A percentile compares a stretch with the other conserved stretches of the same genome.
phyloP scores from a whole-genome alignment of 2,888 invertebrate species.

The Pseudococcus jackbeardsleyi region DNA sequence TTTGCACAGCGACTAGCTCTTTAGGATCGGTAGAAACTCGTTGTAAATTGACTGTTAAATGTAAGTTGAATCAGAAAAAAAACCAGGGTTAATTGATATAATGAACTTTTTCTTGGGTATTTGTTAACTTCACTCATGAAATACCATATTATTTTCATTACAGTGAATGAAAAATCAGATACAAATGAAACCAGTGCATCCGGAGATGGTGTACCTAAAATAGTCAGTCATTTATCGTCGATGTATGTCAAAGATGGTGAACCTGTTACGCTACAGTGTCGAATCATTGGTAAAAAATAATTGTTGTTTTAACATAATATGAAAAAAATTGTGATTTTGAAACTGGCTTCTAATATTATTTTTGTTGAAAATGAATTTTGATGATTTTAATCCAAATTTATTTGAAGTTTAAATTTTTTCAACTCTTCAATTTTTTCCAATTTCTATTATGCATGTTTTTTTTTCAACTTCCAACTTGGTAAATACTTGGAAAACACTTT shows the following conservation, averaged over 20 bases:
- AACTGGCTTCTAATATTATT: too few species aligned
- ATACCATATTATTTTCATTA: neutral
- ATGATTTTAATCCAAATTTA: too few species aligned
- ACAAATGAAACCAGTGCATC: constrained; percentile 3
- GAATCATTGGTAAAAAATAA: constrained; percentile 70
- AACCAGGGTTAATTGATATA: neutral
- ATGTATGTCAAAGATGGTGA: constrained; percentile 90
- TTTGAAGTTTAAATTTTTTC: too few species aligned
- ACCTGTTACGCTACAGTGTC: constrained; percentile 85
- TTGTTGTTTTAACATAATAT: neutral
- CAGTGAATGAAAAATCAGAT: constrained; percentile 62
- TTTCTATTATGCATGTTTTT: too few species aligned
- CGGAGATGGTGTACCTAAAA: constrained; percentile 69
- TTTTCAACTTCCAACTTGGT: too few species aligned
- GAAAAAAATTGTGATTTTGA: too few species aligned
- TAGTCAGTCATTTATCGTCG: constrained; percentile 88
- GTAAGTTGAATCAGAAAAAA: constrained; percentile 73
- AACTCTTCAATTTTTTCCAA: too few species aligned
- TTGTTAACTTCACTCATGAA: neutral
- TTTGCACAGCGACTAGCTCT: constrained; percentile 92
- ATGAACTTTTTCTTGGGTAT: too few species aligned
- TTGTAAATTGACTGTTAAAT: constrained; percentile 86
- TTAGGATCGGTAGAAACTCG: constrained; percentile 88
- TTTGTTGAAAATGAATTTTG: too few species aligned
- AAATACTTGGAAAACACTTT: too few species aligned